Evolutionary conservation across 2,797 vertebrate species (phyloP).

Genomic region (Melanotaenia nigrans): DNA sequence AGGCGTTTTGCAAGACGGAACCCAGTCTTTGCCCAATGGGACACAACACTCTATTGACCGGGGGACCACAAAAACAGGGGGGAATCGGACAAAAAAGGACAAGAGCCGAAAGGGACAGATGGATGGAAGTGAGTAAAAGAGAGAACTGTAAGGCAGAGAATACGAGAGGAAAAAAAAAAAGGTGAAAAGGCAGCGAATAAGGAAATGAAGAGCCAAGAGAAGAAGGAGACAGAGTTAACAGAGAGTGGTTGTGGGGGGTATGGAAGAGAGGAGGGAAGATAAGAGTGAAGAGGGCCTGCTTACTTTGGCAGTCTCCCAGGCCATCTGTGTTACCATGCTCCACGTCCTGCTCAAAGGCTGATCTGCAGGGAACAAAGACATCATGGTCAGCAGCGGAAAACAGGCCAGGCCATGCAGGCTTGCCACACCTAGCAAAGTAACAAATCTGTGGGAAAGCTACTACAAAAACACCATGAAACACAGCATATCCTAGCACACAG

Average conservation of each 20-base stretch:
- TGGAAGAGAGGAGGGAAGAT: constrained; percentile 74
- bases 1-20: constrained; percentile 54
- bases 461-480: constrained; percentile 49
- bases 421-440: constrained; percentile 63
- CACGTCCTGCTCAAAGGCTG: constrained; percentile 96
- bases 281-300: constrained; percentile 84
- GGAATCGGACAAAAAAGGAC: constrained; percentile 57
- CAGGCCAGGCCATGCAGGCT: constrained; percentile 65
- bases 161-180: constrained; percentile 73
- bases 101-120: constrained; percentile 72
- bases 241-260: constrained; percentile 62
- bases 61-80: constrained; percentile 54
- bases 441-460: constrained; percentile 55
- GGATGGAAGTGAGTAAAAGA: constrained; percentile 75
- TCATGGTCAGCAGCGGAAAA: constrained; percentile 80
- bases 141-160: constrained; percentile 72
- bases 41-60: constrained; percentile 66
- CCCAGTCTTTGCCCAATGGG: constrained; percentile 58
- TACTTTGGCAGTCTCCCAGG: constrained; percentile 99
- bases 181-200: constrained; percentile 74
- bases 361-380: constrained; percentile 89
- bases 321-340: constrained; percentile 98
- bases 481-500: constrained; percentile 33
- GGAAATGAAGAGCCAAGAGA: constrained; percentile 55
- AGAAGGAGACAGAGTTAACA: constrained; percentile 74